These are phyloP conservation scores for Romanomermis culicivorax DNA, from an alignment of 2,888 invertebrate genomes.

Conservation along the genomic window DNA sequence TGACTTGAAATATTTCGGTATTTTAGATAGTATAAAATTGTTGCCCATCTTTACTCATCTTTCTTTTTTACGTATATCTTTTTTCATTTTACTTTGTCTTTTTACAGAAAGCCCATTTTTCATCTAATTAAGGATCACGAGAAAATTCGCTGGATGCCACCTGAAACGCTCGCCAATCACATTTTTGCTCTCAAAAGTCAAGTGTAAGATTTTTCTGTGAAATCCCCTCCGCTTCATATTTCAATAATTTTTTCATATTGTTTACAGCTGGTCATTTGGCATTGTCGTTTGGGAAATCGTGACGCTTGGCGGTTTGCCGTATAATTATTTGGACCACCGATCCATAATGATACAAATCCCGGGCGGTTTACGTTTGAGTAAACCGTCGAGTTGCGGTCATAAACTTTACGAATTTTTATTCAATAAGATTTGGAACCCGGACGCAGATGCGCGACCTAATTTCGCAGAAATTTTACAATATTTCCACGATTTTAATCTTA, in stretches of 20 bases:
- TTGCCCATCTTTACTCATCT: too few species aligned
- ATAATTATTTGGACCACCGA: constrained; percentile 3
- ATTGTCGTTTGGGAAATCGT: constrained; percentile 11
- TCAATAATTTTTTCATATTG: background rate
- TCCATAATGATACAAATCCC: background rate
- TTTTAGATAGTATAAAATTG: too few species aligned
- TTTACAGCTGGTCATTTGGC: constrained; percentile 11
- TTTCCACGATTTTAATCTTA: background rate
- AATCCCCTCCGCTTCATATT: background rate
- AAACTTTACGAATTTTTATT: constrained; percentile 7
- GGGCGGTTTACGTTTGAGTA: constrained; percentile 4
- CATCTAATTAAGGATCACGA: background rate
- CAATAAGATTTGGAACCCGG: constrained; percentile 1
- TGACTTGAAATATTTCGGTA: too few species aligned
- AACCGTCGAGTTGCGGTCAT: background rate
- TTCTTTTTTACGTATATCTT: background rate
- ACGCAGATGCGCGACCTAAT: constrained; percentile 1
- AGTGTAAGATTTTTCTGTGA: background rate
- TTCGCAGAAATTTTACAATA: background rate
- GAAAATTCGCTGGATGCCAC: constrained; percentile 1
- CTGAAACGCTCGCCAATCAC: background rate
- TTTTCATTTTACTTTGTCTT: background rate
- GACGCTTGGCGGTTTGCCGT: constrained; percentile 11
- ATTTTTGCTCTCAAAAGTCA: constrained; percentile 2
- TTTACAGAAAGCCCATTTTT: too few species aligned